A percentile compares a stretch with the other conserved stretches of the same genome.
These are phyloP conservation scores for Plagodis dolabraria DNA, from an alignment of 2,888 invertebrate genomes.

Conservation along the genomic window DNA sequence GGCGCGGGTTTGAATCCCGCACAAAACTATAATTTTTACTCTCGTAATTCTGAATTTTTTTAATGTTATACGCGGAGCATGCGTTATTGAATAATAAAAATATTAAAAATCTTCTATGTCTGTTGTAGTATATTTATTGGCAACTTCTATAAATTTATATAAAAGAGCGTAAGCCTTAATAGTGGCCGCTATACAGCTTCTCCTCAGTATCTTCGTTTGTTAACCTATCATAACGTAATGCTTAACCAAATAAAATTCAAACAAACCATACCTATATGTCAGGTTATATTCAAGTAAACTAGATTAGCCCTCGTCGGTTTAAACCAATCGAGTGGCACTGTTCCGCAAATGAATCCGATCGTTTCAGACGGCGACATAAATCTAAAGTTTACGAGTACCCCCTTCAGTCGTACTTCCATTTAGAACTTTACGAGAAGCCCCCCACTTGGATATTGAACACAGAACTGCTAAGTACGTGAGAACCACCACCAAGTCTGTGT, in stretches of 20 bases:
- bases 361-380: constrained; percentile 30
- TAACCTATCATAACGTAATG: background rate
- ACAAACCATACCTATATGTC: constrained; percentile 1
- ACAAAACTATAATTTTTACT: no score
- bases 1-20: no score
- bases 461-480: no score
- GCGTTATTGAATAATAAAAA: no score
- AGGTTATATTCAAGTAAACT: constrained; percentile 15
- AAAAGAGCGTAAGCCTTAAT: no score
- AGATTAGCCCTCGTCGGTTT: constrained; percentile 16
- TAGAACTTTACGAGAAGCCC: constrained; percentile 25
- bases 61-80: no score
- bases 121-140: no score
- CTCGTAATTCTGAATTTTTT: no score
- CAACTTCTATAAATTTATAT: no score
- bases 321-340: constrained; percentile 25
- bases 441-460: background rate
- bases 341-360: constrained; percentile 28
- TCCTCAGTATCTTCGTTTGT: background rate
- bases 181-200: background rate
- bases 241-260: background rate
- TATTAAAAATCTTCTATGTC: no score
- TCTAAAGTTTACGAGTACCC: constrained; percentile 34
- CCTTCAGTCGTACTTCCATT: constrained; percentile 15
- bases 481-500: no score